These are phyloP conservation scores for Callionymus lyra DNA, from an alignment of 2,113 vertebrate genomes.

Conservation along the genomic window DNA sequence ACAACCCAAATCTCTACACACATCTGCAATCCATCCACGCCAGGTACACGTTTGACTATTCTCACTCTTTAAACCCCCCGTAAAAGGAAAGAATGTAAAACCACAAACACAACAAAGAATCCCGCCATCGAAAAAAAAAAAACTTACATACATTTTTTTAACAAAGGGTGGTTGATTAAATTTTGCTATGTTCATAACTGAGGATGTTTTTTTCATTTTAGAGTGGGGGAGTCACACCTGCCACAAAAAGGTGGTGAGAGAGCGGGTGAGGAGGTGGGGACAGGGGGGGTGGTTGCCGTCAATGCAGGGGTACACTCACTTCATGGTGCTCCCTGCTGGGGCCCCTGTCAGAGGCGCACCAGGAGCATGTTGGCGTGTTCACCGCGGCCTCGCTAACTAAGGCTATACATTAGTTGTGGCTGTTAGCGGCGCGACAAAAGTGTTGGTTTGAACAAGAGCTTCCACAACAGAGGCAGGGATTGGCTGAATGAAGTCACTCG, in stretches of 20 bases:
- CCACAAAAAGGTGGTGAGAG: conserved; percentile 21
- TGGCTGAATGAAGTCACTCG: conserved; percentile 13
- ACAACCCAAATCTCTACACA: conserved; percentile 25
- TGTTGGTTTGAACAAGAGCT: conserved; percentile 33
- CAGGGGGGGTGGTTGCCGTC: conserved; percentile 42
- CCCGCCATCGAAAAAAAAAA: conserved; percentile 30
- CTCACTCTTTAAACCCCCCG: conserved; percentile 8
- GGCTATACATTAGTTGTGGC: conserved; percentile 34
- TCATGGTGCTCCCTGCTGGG: conserved; percentile 39
- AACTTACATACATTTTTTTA: conserved; percentile 30
- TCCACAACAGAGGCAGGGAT: conserved; percentile 11
- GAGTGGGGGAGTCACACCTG: conserved; percentile 11
- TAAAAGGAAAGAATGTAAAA: conserved; percentile 1
- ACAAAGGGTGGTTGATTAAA: conserved; percentile 39
- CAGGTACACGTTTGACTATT: conserved; percentile 23
- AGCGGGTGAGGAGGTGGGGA: conserved; percentile 28
- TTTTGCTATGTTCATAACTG: conserved; percentile 4
- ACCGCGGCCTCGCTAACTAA: conserved; percentile 25
- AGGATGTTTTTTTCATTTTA: conserved; percentile 13
- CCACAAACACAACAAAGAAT: conserved; percentile 19
- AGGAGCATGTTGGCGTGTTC: conserved; percentile 34
- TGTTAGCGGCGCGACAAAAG: conserved; percentile 26
- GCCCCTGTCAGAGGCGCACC: conserved; percentile 19
- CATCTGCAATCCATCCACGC: conserved; percentile 36
- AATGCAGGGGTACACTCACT: conserved; percentile 48